These are phyloP conservation scores for Labia minor DNA, from an alignment of 2,888 invertebrate species.

Conservation along the genomic window DNA sequence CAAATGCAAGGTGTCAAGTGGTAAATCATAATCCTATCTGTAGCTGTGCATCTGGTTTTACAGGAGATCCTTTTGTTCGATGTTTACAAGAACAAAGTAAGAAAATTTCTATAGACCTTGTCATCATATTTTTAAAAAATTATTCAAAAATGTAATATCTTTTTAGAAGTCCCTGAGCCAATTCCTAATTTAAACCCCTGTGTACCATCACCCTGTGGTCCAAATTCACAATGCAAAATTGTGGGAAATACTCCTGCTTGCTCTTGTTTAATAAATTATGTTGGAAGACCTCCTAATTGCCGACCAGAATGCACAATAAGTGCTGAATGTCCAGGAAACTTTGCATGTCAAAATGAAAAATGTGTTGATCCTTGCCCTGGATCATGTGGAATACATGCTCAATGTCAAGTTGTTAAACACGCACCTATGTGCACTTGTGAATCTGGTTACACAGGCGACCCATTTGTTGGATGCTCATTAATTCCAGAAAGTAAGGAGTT, in stretches of 20 bases:
- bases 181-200: constrained; percentile 41
- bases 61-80: constrained; percentile 56
- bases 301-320: constrained; percentile 32
- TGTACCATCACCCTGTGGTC: constrained; percentile 52
- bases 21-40: constrained; percentile 63
- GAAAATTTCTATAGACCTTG: not conserved
- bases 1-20: constrained; percentile 59
- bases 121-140: not conserved
- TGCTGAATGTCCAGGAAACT: constrained; percentile 29
- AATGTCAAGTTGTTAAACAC: constrained; percentile 32
- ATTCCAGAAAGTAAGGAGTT: constrained; percentile 22
- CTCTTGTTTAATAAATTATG: constrained; percentile 31
- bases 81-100: constrained; percentile 34
- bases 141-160: not conserved
- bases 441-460: constrained; percentile 33
- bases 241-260: constrained; percentile 30
- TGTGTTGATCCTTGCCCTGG: constrained; percentile 31
- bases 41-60: constrained; percentile 48
- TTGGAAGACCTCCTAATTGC: constrained; percentile 31
- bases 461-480: constrained; percentile 27
- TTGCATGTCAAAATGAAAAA: constrained; percentile 30
- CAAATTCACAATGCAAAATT: constrained; percentile 38
- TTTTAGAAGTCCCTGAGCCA: constrained; percentile 13
- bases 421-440: constrained; percentile 33
- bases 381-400: constrained; percentile 33